Base-by-base conservation (phyloP, 2,113 vertebrate species). In the Zosterops pallidus region DNA sequence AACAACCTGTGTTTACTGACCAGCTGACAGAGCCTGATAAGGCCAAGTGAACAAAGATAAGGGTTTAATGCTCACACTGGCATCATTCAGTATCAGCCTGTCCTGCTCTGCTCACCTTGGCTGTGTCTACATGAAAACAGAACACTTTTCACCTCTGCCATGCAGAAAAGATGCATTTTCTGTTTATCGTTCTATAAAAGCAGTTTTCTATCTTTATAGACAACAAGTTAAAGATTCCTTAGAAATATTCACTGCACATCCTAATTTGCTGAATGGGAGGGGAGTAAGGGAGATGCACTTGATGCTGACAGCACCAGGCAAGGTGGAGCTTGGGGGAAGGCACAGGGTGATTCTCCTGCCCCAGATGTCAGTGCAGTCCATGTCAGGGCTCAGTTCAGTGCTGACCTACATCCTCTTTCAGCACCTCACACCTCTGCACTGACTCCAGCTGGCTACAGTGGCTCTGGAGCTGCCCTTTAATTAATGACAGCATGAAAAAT, bases 291-390 rank as follows among this genome's bases (percentile, higher is more conserved):
- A 26, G 17, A 11, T 12, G 42, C 0, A 2, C 22, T 26, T 12
- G 7, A 49, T 82, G 50, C 21, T 42, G 42, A 19, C 22, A 60
- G 7, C 28, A 37, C 49, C 67, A 56, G n/a, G 10, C 6, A 11
- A 63, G 31, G 18, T 13, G 21, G 64, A 71, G 18, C 5, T 0
- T 44, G 56, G 41, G 33, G 55, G 11, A 62, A 77, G 59, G 63
- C 42, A 8, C 12, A 25, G 60, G 49, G 39, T 44, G 37, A 28
- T 14, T 35, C 35, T 74, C 42, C 63, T 74, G 71, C 33, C 57
- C 57, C 82, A 68, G 26, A 42, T 18, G 31, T 69, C 41, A 16
- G 35, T 28, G 62, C 62, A 56, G 6, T 11, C 0, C 0, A 1
- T 21, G 5, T 0, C 5, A 4, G 11, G 8, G 59, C 77, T 55